These are phyloP conservation scores for Bos javanicus DNA, from an alignment of 2,113 vertebrate species.

Conservation along the genomic window DNA sequence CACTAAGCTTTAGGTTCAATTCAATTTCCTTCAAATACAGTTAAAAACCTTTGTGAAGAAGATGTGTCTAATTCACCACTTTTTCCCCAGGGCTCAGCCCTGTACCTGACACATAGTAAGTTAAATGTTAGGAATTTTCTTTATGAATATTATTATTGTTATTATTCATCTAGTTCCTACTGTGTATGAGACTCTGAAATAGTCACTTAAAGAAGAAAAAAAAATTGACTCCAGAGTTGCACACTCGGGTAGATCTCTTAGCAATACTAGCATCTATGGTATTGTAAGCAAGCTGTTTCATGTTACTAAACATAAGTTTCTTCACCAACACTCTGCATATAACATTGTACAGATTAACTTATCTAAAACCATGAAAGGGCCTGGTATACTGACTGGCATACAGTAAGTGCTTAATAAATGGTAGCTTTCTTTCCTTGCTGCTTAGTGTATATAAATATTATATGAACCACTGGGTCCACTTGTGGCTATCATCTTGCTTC, in stretches of 20 bases:
- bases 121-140: neutral
- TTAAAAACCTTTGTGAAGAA: neutral
- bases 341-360: neutral
- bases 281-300: neutral
- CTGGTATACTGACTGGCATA: neutral
- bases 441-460: neutral
- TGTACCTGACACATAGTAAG: neutral
- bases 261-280: neutral
- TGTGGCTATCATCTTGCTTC: neutral
- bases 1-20: neutral
- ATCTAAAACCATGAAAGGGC: neutral
- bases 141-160: neutral
- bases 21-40: neutral
- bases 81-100: too few species aligned
- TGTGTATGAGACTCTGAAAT: neutral
- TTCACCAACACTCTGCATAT: neutral
- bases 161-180: neutral
- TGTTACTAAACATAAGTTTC: neutral
- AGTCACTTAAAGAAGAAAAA: neutral
- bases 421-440: neutral
- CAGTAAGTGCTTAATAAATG: neutral
- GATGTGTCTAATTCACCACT: neutral
- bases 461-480: neutral
- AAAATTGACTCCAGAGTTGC: neutral
- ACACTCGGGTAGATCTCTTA: neutral